Evolutionary conservation across 53 echinoderm and acorn worm genomes (phyloP).

Genomic region (Arbacia lixula): DNA sequence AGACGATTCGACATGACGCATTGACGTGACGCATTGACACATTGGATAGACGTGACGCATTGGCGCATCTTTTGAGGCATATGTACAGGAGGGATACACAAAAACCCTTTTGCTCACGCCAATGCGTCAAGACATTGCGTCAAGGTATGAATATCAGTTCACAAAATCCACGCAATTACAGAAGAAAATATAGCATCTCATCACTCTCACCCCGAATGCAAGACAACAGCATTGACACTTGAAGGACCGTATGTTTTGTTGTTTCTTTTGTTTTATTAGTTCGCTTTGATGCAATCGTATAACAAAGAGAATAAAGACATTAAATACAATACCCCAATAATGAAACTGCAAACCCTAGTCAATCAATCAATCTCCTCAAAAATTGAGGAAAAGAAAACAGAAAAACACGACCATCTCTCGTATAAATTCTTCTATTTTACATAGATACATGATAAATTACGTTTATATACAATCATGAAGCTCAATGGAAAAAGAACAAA

Average conservation of each 20-base stretch:
- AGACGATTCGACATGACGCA: too few relatives aligned
- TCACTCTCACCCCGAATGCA: too few relatives aligned
- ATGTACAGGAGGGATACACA: too few relatives aligned
- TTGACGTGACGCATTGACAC: too few relatives aligned
- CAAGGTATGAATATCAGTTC: too few relatives aligned
- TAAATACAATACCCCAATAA: constrained; percentile 18
- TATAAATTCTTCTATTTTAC: constrained; percentile 35
- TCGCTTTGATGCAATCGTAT: constrained; percentile 41
- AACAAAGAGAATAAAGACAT: constrained; percentile 39
- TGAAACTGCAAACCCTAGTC: constrained; percentile 34
- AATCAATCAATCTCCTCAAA: constrained; percentile 42
- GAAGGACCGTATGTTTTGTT: neutral
- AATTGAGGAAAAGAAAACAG: constrained; percentile 24
- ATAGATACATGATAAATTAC: constrained; percentile 8
- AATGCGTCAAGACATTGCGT: too few relatives aligned
- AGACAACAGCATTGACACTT: too few relatives aligned
- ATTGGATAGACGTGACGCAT: too few relatives aligned
- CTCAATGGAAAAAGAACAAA: constrained; percentile 17
- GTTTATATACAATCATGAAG: constrained; percentile 15
- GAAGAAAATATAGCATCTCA: too few relatives aligned
- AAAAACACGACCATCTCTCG: constrained; percentile 1
- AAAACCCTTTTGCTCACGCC: too few relatives aligned
- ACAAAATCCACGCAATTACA: too few relatives aligned
- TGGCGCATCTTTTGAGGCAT: too few relatives aligned
- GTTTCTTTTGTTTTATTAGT: constrained; percentile 32